Evolutionary conservation across 2,888 invertebrate species (phyloP), one percentile per base, ranked within the genome.

Genomic region (Furcula furcula): DNA sequence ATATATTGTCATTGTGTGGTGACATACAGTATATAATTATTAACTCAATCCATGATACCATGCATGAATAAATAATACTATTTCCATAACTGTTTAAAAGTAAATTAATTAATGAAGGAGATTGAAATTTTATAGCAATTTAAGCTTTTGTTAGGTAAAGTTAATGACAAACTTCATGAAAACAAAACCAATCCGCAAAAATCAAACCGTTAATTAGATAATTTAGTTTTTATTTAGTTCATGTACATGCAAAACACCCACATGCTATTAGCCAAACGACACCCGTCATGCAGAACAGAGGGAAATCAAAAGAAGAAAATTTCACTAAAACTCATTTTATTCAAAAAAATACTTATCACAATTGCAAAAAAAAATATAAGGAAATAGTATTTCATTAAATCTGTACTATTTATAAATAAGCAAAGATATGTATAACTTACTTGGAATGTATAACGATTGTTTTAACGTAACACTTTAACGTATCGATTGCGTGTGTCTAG

Each of bases 241-340:
- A 11, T 18, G 31, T 43, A 34, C 57, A 56, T 60, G 62, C 56
- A 51, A 48, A 55, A 43, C 32, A 39, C 35, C 36, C 32, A 31
- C 32, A 44, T 58, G 46, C 52, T 58, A 59, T 34, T 35, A 56
- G 40, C 49, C 30, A 59, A 61, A 55, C 59, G 26, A 56, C 61
- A 60, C 71, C 65, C 50, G 55, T 29, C 62, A 58, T 62, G 60
- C 60, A 59, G 48, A 39, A 41, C 33, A 46, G 55, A 55, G 66
- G 52, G 51, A 55, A 67, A 50, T 65, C 71, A 74, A 63, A 58
- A 48, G 71, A 69, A 68, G n/a, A n/a, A 48, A 48, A 67, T 11
- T 11, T 69, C 56, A 66, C 57, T 65, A 66, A 60, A 68, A 70
- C 68, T 61, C 57, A 51, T 64, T 64, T 36, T 35, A 47, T 50